Base-by-base conservation (phyloP, 1,140 invertebrate genomes). In the Drosophila persimilis region DNA sequence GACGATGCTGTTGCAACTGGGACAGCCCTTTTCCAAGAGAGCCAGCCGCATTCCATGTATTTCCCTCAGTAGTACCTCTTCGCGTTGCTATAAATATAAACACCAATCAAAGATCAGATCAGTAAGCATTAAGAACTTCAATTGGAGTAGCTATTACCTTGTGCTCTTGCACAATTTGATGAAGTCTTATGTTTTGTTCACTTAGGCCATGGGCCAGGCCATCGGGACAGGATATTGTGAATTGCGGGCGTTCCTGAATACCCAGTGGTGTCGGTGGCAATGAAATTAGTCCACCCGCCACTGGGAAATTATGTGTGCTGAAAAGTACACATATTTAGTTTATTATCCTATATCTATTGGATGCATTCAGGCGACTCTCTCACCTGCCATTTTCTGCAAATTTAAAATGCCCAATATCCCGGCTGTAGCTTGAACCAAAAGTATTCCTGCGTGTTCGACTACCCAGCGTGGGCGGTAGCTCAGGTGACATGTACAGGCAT, bases 141-240 rank as follows among this genome's bases (percentile, higher is more conserved):
- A 39, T 39, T 13, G 1, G 35, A 13, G 1, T 13, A 1, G 3
- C 35, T 13, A 39, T 52, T 90, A 96, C 96, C 93, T 95, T 95
- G 86, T 97, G 95, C 72, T 96, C 95, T 29, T 94, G 92, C 70
- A 96, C 95, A 65, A 97, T 96, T 89, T 97, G 95, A 90, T 95
- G 94, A 71, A 98, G 92, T 66, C 96, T 91, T 80, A 95, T 94
- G 90, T 97, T 96, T 67, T 96, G 92, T 59, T 96, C 95, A 89
- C 96, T 96, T 73, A 94, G 93, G 66, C 96, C 94, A 55, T 95
- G 94, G 44, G 95, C 94, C 71, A 98, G 92, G 50, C 97, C 97
- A 92, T 98, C 97, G n/a, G 95, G 92, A 71, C 95, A 91, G 20
- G 84, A 79, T 53, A 90, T 80, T 7, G 74, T 73, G 9, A 90